Conservation (phyloP, 2,797 vertebrate species). For the Paratrypauchen microcephalus region DNA sequence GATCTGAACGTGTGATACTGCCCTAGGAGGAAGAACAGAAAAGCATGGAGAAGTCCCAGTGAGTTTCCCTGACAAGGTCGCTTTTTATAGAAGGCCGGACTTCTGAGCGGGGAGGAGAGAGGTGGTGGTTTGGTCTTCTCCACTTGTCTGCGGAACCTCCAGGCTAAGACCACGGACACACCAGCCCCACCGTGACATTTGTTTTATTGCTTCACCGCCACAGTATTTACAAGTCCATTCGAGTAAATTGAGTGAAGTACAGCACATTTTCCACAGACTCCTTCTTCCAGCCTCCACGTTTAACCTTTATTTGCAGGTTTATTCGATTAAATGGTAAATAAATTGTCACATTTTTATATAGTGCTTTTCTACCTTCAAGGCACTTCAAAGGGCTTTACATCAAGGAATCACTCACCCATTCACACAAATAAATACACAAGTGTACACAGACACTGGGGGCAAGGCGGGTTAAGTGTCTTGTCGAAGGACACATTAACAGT, state of each 20-base stretch:
- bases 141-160: constrained; percentile 59
- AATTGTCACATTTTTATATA: no score
- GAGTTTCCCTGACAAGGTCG: constrained; percentile 67
- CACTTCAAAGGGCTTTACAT: no score
- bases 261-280: constrained; percentile 27
- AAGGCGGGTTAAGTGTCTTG: no score
- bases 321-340: neutral
- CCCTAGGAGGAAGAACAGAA: constrained; percentile 64
- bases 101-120: constrained; percentile 49
- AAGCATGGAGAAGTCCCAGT: constrained; percentile 73
- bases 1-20: constrained; percentile 76
- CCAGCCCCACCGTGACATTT: constrained; percentile 45
- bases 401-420: no score
- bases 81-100: constrained; percentile 67
- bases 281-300: neutral
- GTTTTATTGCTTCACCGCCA: constrained; percentile 51
- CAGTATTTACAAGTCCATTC: constrained; percentile 55
- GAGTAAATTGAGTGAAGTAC: constrained; percentile 33
- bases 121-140: constrained; percentile 53
- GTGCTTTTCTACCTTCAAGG: no score
- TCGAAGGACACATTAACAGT: no score
- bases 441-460: no score
- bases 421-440: no score
- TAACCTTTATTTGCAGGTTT: neutral
- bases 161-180: constrained; percentile 44